Conservation (phyloP, 2,113 vertebrate genomes). For the Sceloporus tristichus region DNA sequence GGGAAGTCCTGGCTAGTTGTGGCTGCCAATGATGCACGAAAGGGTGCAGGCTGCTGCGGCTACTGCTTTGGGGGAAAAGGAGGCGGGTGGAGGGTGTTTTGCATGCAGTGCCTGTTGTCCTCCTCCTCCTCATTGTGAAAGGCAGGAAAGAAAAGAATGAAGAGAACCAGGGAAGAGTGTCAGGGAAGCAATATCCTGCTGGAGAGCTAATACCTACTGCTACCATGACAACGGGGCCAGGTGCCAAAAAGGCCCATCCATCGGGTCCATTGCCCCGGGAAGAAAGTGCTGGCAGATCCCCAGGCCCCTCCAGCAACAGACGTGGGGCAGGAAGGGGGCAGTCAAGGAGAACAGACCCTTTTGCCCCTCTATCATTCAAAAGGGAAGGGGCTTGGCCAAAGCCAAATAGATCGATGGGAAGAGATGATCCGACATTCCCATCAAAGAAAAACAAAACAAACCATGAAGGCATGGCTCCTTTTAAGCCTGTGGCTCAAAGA, state of each 20-base stretch:
- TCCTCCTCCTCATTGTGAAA: no score
- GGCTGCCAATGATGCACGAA: no score
- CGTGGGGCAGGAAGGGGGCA: not conserved
- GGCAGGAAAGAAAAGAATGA: slow-evolving; percentile 26
- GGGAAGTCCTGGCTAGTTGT: no score
- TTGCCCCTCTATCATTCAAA: no score
- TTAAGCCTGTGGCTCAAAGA: not conserved
- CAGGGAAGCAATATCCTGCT: slow-evolving; percentile 79
- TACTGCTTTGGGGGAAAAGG: no score
- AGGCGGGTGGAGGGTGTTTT: slow-evolving; percentile 50
- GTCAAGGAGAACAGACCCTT: not conserved
- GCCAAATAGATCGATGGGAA: not conserved
- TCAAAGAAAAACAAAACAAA: no score
- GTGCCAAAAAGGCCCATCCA: slow-evolving; percentile 59
- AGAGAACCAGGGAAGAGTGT: slow-evolving; percentile 58
- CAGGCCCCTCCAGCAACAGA: no score
- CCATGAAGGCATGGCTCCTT: no score
- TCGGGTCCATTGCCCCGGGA: slow-evolving; percentile 19
- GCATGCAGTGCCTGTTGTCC: slow-evolving; percentile 64
- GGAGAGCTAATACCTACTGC: slow-evolving; percentile 60
- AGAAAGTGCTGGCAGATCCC: not conserved
- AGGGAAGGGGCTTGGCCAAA: no score
- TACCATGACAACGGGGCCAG: slow-evolving; percentile 69
- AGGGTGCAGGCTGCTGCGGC: not conserved
- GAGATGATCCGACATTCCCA: no score